Percentiles rank a stretch among this genome's conserved stretches.
These are phyloP conservation scores for Calypte anna DNA, from an alignment of 2,113 vertebrate species.

Conservation along the genomic window DNA sequence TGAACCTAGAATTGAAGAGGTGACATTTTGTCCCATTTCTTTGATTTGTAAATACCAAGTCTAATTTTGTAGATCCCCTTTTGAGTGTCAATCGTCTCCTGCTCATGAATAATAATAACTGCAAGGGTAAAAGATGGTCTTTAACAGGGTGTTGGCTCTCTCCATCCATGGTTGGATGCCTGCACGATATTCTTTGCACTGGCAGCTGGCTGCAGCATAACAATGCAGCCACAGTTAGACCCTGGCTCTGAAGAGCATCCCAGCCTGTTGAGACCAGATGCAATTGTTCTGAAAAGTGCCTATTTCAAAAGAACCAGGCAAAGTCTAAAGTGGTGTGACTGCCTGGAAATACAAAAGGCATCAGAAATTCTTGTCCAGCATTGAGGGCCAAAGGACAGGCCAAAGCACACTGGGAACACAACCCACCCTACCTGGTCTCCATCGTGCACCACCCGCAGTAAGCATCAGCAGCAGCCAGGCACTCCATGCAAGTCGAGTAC, in stretches of 20 bases:
- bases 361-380: background rate
- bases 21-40: background rate
- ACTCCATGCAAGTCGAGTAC: constrained; percentile 84
- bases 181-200: background rate
- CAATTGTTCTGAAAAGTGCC: accelerated
- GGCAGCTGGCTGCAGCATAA: background rate
- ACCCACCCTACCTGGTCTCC: constrained; percentile 85
- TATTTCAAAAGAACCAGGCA: background rate
- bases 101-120: background rate
- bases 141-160: background rate
- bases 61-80: background rate
- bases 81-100: background rate
- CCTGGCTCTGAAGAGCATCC: background rate
- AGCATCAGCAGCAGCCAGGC: constrained; percentile 86
- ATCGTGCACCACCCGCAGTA: constrained; percentile 96
- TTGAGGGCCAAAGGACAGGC: accelerated
- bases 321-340: background rate
- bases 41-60: background rate
- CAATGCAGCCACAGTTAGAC: background rate
- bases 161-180: background rate
- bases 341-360: background rate
- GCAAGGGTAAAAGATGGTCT: background rate
- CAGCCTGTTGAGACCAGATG: background rate
- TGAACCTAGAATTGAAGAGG: background rate
- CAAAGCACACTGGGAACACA: accelerated